Base-by-base conservation (phyloP, 1,140 invertebrate species). In the Ganaspis sp. region DNA sequence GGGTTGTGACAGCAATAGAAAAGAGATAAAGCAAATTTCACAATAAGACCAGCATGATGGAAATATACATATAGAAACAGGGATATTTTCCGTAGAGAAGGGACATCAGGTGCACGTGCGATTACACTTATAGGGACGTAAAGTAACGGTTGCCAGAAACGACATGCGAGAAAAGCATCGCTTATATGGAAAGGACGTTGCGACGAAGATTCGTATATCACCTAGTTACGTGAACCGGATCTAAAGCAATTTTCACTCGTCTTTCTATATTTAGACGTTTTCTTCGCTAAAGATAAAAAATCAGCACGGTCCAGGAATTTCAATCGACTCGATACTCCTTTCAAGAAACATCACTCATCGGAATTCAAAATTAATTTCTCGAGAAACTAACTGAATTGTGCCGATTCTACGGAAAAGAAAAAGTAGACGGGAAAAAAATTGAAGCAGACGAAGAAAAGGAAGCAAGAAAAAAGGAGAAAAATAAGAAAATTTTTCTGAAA, bases 91-190 rank as follows among this genome's bases (percentile, higher is more conserved):
- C 15, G 26, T 75, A 45, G 73, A 26, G 5, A 72, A 77, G 70
- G 77, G 75, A 78, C 76, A 79, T 83, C 75, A 83, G 77, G 79
- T 81, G 77, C 70, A 76, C 74, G 75, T 76, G 49, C 74, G 73
- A 75, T 45, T 73, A 76, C 74, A 79, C 72, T 21, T 78, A 79
- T 77, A 81, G 71, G 64, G 71, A 70, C 53, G 74, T 72, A 38
- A 71, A 83, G 74, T 81, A 83, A 83, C 81, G 79, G 77, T 73
- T 77, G 64, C 70, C 75, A 69, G 70, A 69, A 77, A 70, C 73
- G 75, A 72, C 78, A 80, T 74, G 79, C 82, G 76, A 81, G 70
- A 83, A 81, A 76, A 83, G 79, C 75, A 80, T 78, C 82, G 76
- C 80, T 80, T 77, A 76, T 71, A 40, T 34, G 58, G 58, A 64